Percentiles rank a stretch among this genome's conserved stretches.
These are phyloP conservation scores for Labeo calbasu DNA, from an alignment of 2,797 vertebrate genomes.

Conservation along the genomic window DNA sequence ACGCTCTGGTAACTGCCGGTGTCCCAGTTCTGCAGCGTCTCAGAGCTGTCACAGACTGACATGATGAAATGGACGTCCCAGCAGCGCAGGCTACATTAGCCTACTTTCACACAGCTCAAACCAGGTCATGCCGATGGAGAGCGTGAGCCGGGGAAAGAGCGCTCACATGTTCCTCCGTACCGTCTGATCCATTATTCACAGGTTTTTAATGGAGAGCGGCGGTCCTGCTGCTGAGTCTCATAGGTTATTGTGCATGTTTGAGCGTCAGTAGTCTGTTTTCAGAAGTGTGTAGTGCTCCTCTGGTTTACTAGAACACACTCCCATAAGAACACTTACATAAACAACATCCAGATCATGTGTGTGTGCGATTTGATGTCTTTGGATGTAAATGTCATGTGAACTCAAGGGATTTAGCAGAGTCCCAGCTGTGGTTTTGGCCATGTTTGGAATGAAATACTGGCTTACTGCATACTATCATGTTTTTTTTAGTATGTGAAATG, in stretches of 20 bases:
- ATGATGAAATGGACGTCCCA: constrained; percentile 11
- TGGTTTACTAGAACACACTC: background rate
- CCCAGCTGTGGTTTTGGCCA: background rate
- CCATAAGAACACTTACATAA: background rate
- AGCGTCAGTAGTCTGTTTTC: background rate
- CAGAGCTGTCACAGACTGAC: background rate
- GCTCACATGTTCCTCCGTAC: background rate
- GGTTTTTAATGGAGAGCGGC: background rate
- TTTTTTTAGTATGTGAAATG: background rate
- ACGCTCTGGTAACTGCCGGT: background rate
- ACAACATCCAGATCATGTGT: background rate
- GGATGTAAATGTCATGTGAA: background rate
- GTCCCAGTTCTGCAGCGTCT: constrained; percentile 5
- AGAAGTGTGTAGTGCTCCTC: background rate
- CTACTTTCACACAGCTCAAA: constrained; percentile 3
- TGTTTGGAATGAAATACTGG: background rate
- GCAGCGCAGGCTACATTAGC: constrained; percentile 2
- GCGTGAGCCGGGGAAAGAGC: too few species aligned
- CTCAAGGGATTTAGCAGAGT: background rate
- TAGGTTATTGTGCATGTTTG: background rate
- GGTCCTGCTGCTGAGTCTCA: background rate
- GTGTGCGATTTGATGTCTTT: background rate
- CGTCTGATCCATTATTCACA: background rate
- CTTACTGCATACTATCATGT: background rate
- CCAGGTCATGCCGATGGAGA: background rate